These are phyloP conservation scores for Perca schrenkii DNA, from an alignment of 2,113 vertebrate species.

Conservation along the genomic window DNA sequence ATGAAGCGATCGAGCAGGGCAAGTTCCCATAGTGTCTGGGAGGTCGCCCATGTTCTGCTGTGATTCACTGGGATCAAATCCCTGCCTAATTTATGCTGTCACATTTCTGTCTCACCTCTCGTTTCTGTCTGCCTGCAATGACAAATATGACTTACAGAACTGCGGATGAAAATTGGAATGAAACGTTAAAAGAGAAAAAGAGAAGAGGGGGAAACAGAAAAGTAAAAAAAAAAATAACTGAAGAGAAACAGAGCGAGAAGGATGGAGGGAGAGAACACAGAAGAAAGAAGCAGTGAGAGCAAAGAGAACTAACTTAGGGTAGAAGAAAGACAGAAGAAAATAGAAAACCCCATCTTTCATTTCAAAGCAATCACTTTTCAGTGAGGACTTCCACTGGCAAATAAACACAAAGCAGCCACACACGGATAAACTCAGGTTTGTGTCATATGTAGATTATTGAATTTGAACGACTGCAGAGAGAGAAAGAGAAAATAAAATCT, in stretches of 20 bases:
- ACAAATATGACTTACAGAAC: constrained; percentile 43
- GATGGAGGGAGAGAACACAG: neutral
- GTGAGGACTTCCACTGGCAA: constrained; percentile 22
- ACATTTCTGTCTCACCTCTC: constrained; percentile 40
- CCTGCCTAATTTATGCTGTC: constrained; percentile 48
- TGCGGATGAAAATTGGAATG: constrained; percentile 30
- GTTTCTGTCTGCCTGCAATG: constrained; percentile 29
- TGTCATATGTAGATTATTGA: constrained; percentile 32
- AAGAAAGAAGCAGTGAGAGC: neutral
- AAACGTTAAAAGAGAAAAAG: constrained; percentile 17
- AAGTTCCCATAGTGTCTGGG: constrained; percentile 35
- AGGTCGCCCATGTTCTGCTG: constrained; percentile 40
- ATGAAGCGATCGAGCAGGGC: constrained; percentile 61
- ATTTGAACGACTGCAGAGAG: constrained; percentile 13
- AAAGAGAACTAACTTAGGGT: constrained; percentile 9
- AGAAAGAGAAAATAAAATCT: constrained; percentile 2
- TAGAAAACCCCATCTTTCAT: constrained; percentile 26
- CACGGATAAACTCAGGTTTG: neutral
- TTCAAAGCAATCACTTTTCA: constrained; percentile 35
- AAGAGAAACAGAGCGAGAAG: constrained; percentile 23
- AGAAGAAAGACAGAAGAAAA: neutral
- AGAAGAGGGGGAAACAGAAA: neutral
- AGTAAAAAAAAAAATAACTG: neutral
- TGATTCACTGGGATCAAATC: constrained; percentile 50
- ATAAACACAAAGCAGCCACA: constrained; percentile 15